Evolutionary conservation across 2,888 invertebrate genomes (phyloP), one percentile per base, ranked within the genome.

Genomic region (Hyppa rectilinea): DNA sequence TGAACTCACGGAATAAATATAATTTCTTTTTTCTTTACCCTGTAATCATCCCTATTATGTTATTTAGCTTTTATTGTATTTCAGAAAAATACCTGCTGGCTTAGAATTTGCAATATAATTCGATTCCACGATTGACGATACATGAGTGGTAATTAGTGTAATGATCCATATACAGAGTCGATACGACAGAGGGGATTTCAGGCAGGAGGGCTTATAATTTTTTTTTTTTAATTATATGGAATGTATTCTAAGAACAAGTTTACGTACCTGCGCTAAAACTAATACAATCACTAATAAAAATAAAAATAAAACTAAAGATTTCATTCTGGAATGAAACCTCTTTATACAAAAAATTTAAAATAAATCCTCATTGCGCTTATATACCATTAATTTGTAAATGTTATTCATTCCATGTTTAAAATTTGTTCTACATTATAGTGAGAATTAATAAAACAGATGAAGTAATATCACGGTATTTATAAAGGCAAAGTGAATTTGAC

Each of bases 231-330:
- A 34, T 9, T 7, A 49, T 29, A 29, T 29, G 1, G 2, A 6
- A 31, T 9, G 4, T 23, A 20, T 20, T 29, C 1, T 7, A 43
- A 60, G 23, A 59, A 45, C 4, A 45, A 14, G 2, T 59, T 14
- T 14, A 50, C 67, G 0, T 26, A 67, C 67, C 67, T 67, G 65
- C 0, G 31, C 65, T 26, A 67, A 65, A 65, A 6, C 17, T 52
- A 34, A 43, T 40, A 26, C 17, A 17, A 40, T 1, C 0, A 26
- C 4, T 50, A 50, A 23, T 34, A 50, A 40, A 34, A 64, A 65
- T 64, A 63, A 47, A 23, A 62, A 14, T 52, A 63, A 52, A 52
- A 52, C 40, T 34, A 65, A 17, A 12, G 6, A 36, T 65, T 67
- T 67, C 67, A 67, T 67, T 36, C 6, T n/a, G n/a, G 12, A 40